Conservation (phyloP, 2,797 vertebrate genomes). For the Eulemur rubriventer region DNA sequence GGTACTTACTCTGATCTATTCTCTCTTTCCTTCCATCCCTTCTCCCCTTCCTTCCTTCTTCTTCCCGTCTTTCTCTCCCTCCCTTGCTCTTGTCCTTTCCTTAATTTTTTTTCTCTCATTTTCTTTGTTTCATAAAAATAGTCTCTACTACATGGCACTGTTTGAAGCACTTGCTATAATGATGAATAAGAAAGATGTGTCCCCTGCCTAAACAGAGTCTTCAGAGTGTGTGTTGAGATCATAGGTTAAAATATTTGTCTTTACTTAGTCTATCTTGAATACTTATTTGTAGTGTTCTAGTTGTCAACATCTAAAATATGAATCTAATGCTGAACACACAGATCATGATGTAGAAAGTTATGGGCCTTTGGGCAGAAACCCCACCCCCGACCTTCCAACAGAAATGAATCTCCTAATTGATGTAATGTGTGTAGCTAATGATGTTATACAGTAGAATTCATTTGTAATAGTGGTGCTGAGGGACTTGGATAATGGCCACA, state of each 20-base stretch:
- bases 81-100: not conserved
- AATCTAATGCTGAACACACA: not conserved
- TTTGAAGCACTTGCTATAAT: not conserved
- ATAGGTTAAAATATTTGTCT: not conserved
- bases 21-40: not conserved
- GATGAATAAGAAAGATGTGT: not conserved
- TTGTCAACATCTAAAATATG: not conserved
- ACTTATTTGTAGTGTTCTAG: not conserved
- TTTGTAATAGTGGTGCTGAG: not conserved
- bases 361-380: not conserved
- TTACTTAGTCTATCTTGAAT: not conserved
- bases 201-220: not conserved
- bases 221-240: not conserved
- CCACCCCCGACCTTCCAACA: constrained; percentile 4
- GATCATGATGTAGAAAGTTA: not conserved
- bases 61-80: not conserved
- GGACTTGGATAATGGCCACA: not conserved
- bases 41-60: not conserved
- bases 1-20: not conserved
- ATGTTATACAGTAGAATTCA: not conserved
- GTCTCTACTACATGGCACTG: not conserved
- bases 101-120: not conserved
- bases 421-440: not conserved
- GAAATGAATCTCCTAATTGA: constrained; percentile 12
- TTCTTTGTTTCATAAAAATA: not conserved